phyloP scores from a whole-genome alignment of 2,888 invertebrate genomes.

The Rosalia funebris region DNA sequence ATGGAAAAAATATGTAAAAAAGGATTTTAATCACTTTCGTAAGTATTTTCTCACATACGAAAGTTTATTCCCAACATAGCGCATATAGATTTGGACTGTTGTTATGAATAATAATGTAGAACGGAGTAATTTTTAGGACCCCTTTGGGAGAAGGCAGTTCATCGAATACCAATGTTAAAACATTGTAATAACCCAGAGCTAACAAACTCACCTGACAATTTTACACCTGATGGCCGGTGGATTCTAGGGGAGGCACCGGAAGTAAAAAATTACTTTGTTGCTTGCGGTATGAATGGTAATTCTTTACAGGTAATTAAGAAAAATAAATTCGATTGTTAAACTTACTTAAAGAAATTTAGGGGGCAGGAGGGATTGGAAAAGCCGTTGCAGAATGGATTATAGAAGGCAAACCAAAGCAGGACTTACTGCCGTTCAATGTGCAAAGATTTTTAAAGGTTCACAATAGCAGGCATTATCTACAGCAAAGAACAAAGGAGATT shows the following conservation, averaged over 20 bases:
- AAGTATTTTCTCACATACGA: too few species aligned
- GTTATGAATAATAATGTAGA: too few species aligned
- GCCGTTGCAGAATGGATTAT: conserved; percentile 76
- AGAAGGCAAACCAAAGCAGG: conserved; percentile 71
- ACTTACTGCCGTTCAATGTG: conserved; percentile 73
- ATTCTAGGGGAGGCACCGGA: conserved; percentile 76
- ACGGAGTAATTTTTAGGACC: conserved; percentile 56
- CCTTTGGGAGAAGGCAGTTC: conserved; percentile 66
- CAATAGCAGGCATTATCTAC: conserved; percentile 71
- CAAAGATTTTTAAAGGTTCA: conserved; percentile 74
- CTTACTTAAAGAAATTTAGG: conserved; percentile 50
- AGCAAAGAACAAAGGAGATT: conserved; percentile 73
- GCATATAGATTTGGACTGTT: too few species aligned
- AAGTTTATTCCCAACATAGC: too few species aligned
- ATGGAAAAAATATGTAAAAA: conserved; percentile 67
- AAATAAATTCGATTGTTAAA: conserved; percentile 6
- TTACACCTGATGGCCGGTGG: conserved; percentile 77
- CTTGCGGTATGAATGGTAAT: conserved; percentile 77
- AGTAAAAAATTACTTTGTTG: conserved; percentile 77
- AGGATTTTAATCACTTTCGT: conserved; percentile 73
- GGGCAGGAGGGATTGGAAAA: conserved; percentile 77
- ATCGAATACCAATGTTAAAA: conserved; percentile 69
- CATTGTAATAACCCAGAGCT: conserved; percentile 66
- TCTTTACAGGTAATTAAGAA: conserved; percentile 65
- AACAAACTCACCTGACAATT: conserved; percentile 75